A percentile compares a stretch with the other conserved stretches of the same genome.
These are phyloP conservation scores for Phyllopteryx taeniolatus DNA, from an alignment of 2,113 vertebrate species.

Conservation along the genomic window DNA sequence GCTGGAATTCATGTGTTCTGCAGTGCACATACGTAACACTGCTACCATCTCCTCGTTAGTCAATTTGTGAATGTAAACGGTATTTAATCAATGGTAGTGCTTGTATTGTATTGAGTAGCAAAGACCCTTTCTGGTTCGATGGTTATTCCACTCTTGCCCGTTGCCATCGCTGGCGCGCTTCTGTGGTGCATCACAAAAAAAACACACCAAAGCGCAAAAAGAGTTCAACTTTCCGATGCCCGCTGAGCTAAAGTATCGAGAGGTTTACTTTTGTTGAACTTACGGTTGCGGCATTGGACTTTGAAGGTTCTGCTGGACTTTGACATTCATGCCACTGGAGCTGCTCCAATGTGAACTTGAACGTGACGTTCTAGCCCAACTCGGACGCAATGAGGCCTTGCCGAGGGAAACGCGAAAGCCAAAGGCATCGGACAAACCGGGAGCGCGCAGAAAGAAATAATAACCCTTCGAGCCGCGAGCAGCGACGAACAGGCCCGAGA, in stretches of 20 bases:
- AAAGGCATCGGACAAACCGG: conserved; percentile 57
- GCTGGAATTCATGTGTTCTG: background rate
- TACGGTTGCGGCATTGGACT: background rate
- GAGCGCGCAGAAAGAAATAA: conserved; percentile 48
- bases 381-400: conserved; percentile 56
- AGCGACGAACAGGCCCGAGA: no score
- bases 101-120: no score
- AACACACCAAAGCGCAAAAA: background rate
- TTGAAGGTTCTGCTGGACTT: background rate
- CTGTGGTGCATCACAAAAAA: background rate
- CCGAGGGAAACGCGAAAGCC: conserved; percentile 66
- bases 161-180: no score
- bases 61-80: no score
- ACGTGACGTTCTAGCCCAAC: conserved; percentile 67
- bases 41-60: no score
- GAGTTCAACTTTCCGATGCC: no score
- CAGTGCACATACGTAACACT: no score
- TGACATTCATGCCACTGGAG: conserved; percentile 60
- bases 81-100: no score
- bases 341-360: conserved; percentile 66
- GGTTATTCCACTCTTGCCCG: no score
- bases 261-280: no score
- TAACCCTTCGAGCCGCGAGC: conserved; percentile 7
- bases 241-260: no score
- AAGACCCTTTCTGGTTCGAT: no score